A percentile compares a stretch with the other conserved stretches of the same genome.
Evolutionary conservation across 2,113 vertebrate species (phyloP).

Genomic region (Anoplopoma fimbria): DNA sequence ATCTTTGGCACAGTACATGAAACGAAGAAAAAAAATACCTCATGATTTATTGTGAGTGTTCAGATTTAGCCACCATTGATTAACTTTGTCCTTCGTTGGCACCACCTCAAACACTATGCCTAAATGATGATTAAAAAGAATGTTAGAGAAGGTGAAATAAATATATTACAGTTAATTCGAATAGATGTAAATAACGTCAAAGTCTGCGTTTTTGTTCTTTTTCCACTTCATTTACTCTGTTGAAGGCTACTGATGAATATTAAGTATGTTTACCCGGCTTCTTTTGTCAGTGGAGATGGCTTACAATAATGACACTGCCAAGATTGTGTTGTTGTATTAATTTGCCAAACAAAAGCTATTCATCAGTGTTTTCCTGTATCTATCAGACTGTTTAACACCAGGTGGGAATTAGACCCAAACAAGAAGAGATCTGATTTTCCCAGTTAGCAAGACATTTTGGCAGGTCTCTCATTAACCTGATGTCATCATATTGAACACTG

Average conservation of each 20-base stretch:
- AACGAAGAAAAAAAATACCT: neutral
- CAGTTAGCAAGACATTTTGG: conserved; percentile 52
- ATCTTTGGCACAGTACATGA: conserved; percentile 29
- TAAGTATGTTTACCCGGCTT: conserved; percentile 79
- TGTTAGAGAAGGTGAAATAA: conserved; percentile 76
- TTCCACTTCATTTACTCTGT: conserved; percentile 73
- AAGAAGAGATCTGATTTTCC: conserved; percentile 60
- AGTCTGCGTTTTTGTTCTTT: conserved; percentile 67
- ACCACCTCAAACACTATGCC: conserved; percentile 56
- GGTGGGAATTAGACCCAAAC: conserved; percentile 62
- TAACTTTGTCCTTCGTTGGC: conserved; percentile 71
- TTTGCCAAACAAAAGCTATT: conserved; percentile 80
- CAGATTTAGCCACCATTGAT: conserved; percentile 59
- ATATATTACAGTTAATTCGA: conserved; percentile 78
- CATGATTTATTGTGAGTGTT: conserved; percentile 70
- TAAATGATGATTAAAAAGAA: conserved; percentile 75
- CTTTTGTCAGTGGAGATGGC: conserved; percentile 70
- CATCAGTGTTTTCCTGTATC: conserved; percentile 73
- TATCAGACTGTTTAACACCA: conserved; percentile 64
- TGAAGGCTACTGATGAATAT: conserved; percentile 81
- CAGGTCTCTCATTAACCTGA: conserved; percentile 67
- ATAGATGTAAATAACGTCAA: conserved; percentile 78
- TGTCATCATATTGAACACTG: conserved; percentile 56
- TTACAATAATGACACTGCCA: conserved; percentile 72
- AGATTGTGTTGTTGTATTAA: conserved; percentile 78